Percentiles rank a stretch among this genome's conserved stretches.
Conservation (phyloP, 1,140 invertebrate genomes). For the Calephelis nemesis region DNA sequence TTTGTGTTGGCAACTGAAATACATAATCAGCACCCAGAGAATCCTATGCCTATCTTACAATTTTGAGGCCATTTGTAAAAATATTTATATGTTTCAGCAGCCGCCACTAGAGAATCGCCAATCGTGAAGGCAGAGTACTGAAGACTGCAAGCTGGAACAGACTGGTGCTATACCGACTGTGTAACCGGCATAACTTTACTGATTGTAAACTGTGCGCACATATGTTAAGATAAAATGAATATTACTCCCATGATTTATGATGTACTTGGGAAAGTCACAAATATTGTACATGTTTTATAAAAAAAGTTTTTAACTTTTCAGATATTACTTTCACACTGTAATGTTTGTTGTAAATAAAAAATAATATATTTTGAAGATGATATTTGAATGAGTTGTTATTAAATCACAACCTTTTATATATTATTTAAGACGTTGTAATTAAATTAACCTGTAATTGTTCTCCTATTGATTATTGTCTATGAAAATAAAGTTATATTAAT, state of each 20-base stretch:
- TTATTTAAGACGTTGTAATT: too few relatives aligned
- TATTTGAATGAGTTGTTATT: too few relatives aligned
- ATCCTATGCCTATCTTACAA: too few relatives aligned
- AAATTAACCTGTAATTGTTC: too few relatives aligned
- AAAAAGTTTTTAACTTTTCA: neutral
- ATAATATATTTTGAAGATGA: too few relatives aligned
- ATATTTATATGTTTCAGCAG: constrained; percentile 50
- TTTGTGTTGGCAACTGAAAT: too few relatives aligned
- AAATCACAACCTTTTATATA: too few relatives aligned
- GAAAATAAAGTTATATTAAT: too few relatives aligned
- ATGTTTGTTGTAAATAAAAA: too few relatives aligned
- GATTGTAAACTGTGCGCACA: constrained; percentile 46
- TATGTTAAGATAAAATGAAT: constrained; percentile 36
- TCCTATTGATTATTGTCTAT: too few relatives aligned
- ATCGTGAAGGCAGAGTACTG: constrained; percentile 53
- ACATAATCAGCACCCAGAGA: too few relatives aligned
- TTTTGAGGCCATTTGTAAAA: neutral
- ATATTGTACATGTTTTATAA: neutral
- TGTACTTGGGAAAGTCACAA: neutral
- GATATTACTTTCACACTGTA: too few relatives aligned
- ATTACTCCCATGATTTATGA: constrained; percentile 34
- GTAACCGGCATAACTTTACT: constrained; percentile 43
- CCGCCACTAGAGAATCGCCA: constrained; percentile 64
- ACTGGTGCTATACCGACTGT: constrained; percentile 34
- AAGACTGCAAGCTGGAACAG: constrained; percentile 67